Evolutionary conservation across 1,140 invertebrate species (phyloP).

Genomic region (Harpegnathos saltator): DNA sequence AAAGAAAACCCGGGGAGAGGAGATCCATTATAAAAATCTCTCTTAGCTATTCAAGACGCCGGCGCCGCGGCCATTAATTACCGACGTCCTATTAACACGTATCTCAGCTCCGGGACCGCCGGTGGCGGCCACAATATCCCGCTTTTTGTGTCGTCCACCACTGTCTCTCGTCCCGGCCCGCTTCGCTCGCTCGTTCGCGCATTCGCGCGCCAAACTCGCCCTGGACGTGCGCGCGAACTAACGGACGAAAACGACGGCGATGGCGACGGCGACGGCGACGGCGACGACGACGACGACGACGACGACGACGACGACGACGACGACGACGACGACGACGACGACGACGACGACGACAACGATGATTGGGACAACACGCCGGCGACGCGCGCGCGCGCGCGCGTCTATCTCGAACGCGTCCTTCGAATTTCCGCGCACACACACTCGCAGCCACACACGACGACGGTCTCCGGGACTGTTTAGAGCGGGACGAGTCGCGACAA

Average conservation of each 20-base stretch:
- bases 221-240: not conserved
- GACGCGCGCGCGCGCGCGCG: not conserved
- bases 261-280: too few relatives aligned
- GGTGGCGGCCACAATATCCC: conserved; percentile 24
- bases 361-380: too few relatives aligned
- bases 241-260: not conserved
- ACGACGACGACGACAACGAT: too few relatives aligned
- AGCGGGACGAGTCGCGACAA: conserved; percentile 43
- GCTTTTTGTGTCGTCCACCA: conserved; percentile 30
- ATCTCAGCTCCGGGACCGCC: conserved; percentile 3
- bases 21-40: conserved; percentile 56
- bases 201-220: too few relatives aligned
- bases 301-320: not conserved
- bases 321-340: not conserved
- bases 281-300: too few relatives aligned
- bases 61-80: conserved; percentile 43
- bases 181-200: too few relatives aligned
- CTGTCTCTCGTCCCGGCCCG: not conserved
- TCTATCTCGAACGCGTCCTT: not conserved
- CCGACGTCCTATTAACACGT: conserved; percentile 49
- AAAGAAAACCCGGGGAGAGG: conserved; percentile 24
- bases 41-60: conserved; percentile 31
- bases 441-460: not conserved
- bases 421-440: conserved; percentile 9
- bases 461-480: conserved; percentile 1